Evolutionary conservation across 2,888 invertebrate species (phyloP), one percentile per base, ranked within the genome.

Genomic region (Tachina grossa): DNA sequence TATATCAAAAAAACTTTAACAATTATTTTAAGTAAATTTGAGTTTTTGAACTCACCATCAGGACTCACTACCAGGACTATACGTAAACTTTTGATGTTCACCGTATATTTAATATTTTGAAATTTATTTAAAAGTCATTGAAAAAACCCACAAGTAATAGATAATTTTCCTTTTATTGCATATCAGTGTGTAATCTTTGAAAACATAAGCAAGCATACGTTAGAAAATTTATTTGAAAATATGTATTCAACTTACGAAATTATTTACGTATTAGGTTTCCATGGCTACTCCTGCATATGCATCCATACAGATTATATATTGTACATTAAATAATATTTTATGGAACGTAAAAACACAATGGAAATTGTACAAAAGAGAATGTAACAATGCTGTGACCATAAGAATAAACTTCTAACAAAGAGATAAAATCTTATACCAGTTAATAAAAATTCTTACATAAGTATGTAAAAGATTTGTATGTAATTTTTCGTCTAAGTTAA

Each of bases 401-500:
- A 63, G 9, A 69, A 75, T 82, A 45, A 51, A 69, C 22, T 55
- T 19, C n/a, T 69, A 68, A 76, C 45, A 76, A 69, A 47, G 55
- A 63, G 55, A 68, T 63, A 45, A 63, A 82, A 75, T 75, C 51
- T 53, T 55, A 47, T 53, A 57, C 19, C 31, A 74, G 72, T 59
- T 80, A 80, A 74, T 80, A 75, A 82, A 69, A 61, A 69, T 63
- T 57, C 53, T 55, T 49, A 66, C 31, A 57, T 45, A 77, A 39
- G 55, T 45, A 31, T 43, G 51, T 41, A 59, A 13, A 78, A 61
- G 59, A 41, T 31, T 49, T 59, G 13, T 43, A n/a, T 43, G 68
- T 41, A 57, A 49, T 66, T 61, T 51, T 68, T 49, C 39, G 14
- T 22, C 13, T 4, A 41, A 57, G 11, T 59, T n/a, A 69, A 31